Conservation (phyloP, 2,888 invertebrate genomes). For the Emmelina monodactyla region DNA sequence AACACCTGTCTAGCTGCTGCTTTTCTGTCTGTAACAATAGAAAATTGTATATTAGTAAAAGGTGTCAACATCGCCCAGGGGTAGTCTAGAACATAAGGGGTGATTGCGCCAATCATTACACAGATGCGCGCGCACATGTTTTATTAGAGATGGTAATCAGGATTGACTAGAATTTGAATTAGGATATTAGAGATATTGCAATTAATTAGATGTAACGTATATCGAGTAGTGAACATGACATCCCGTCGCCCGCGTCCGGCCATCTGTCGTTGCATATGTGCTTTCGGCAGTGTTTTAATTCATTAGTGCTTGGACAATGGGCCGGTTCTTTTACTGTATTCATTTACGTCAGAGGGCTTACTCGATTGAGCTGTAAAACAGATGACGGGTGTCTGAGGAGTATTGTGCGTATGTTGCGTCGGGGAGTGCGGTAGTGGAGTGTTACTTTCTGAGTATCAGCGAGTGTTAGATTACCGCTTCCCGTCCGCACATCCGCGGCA, state of each 20-base stretch:
- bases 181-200: background rate
- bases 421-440: slow-evolving; percentile 19
- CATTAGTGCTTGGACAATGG: slow-evolving; percentile 49
- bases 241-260: slow-evolving; percentile 41
- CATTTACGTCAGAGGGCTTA: background rate
- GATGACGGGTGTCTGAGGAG: background rate
- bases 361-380: background rate
- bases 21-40: slow-evolving; percentile 72
- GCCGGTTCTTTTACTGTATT: slow-evolving; percentile 24
- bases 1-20: slow-evolving; percentile 68
- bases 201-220: background rate
- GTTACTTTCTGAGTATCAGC: slow-evolving; percentile 36
- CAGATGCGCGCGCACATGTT: slow-evolving; percentile 49
- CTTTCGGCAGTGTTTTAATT: slow-evolving; percentile 58
- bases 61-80: slow-evolving; percentile 6
- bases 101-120: slow-evolving; percentile 38
- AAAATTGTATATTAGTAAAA: slow-evolving; percentile 26
- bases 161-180: background rate
- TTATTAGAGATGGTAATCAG: background rate
- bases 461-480: slow-evolving; percentile 61
- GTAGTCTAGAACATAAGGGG: slow-evolving; percentile 17
- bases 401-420: slow-evolving; percentile 14
- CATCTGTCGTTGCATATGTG: slow-evolving; percentile 62
- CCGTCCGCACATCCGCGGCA: slow-evolving; percentile 59
- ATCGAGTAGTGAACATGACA: background rate